Base-by-base conservation (phyloP, 1,140 invertebrate species). In the Bombus waltoni region DNA sequence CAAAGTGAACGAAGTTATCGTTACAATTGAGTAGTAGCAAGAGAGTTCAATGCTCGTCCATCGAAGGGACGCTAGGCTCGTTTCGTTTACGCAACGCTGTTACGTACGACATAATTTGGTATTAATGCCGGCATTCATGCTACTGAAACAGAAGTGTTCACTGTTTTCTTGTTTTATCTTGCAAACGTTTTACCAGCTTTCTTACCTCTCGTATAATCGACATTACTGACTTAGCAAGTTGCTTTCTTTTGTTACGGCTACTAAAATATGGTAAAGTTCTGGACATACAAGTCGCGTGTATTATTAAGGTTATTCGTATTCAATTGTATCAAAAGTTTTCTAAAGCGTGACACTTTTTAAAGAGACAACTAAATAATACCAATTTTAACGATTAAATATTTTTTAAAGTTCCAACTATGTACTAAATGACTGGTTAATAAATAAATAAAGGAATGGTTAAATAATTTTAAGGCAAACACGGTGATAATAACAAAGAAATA, bases 1-100 rank as follows among this genome's bases (percentile, higher is more conserved):
- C 47, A 53, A 53, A 53, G 47, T 53, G 47, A 18, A 53, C 47
- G 44, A 80, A 32, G 42, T 79, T 86, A 75, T 80, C 83, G 53
- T 78, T 28, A 35, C 78, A 75, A 78, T 88, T 83, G 83, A 81
- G 40, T 65, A 32, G 78, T 38, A 78, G 81, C 62, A 25, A 35
- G 57, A 71, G 88, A 89, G 88, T 82, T 86, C 84, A 79, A 80
- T 78, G 75, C 83, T 81, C 79, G 70, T 86, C 57, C 65, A 40
- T 89, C 88, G 83, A 88, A 79, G 78, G 75, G 81, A 88, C 81
- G 73, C 78, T 73, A 86, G 66, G 73, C 75, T 86, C n/a, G 32
- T 88, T 71, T 78, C 77, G 35, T 78, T 89, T 89, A 80, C 80
- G 88, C 79, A 89, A 89, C 57, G 18, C 28, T 10, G 76, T 85